phyloP scores from a whole-genome alignment of 2,113 vertebrate genomes.

The Nothoprocta pentlandii region DNA sequence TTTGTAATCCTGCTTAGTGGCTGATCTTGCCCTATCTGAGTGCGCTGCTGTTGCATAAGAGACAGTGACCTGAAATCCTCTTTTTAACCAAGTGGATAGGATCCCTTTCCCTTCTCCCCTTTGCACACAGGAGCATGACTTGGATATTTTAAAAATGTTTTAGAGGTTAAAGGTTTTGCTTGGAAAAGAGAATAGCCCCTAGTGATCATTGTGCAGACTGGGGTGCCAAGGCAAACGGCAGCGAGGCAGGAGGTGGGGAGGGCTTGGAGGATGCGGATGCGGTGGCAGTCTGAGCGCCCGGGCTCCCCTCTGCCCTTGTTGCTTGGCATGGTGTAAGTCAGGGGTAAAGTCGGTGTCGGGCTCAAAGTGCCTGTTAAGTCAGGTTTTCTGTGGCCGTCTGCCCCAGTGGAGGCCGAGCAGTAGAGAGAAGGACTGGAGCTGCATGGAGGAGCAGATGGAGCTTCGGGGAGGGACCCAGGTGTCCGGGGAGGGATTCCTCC shows the following conservation, averaged over 20 bases:
- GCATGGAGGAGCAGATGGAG: background rate
- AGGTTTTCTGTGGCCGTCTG: background rate
- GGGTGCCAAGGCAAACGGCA: background rate
- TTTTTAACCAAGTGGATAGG: background rate
- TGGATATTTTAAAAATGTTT: background rate
- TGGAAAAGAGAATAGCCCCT: background rate
- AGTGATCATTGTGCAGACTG: background rate
- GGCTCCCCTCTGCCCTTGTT: background rate
- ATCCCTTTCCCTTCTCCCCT: background rate
- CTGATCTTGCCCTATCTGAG: conserved; percentile 42
- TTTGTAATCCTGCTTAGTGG: conserved; percentile 52
- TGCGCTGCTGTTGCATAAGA: conserved; percentile 35
- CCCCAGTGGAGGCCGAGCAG: background rate
- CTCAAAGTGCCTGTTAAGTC: background rate
- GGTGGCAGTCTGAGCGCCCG: accelerated
- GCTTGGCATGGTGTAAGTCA: background rate
- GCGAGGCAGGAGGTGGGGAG: background rate
- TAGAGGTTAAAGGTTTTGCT: background rate
- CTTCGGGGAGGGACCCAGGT: background rate
- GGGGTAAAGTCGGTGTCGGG: background rate
- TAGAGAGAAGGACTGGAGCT: background rate
- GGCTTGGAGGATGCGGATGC: background rate
- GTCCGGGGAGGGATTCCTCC: background rate
- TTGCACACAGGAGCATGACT: background rate
- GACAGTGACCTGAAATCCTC: conserved; percentile 48